phyloP scores from a whole-genome alignment of 1,140 invertebrate genomes.

The Sitophilus oryzae region DNA sequence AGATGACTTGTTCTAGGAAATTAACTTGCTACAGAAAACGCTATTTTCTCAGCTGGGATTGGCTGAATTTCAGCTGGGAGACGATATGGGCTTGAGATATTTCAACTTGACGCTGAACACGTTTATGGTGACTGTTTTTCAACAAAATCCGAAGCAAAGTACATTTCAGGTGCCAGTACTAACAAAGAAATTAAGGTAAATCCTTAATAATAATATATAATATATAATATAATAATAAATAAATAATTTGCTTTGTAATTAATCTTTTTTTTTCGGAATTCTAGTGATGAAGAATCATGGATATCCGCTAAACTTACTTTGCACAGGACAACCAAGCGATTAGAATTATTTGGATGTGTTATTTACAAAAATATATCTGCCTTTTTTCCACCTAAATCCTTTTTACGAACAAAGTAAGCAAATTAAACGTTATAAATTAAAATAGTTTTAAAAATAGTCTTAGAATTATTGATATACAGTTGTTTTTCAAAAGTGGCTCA shows the following conservation, averaged over 20 bases:
- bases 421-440: too few species aligned
- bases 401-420: constrained; percentile 50
- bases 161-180: neutral
- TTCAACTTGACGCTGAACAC: neutral
- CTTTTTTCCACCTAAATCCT: constrained; percentile 49
- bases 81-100: neutral
- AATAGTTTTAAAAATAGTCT: neutral
- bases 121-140: neutral
- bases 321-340: neutral
- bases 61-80: neutral
- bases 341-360: constrained; percentile 28
- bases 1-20: neutral
- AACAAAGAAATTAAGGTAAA: constrained; percentile 9
- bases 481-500: too few species aligned
- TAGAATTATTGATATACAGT: too few species aligned
- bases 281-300: constrained; percentile 14
- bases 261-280: too few species aligned
- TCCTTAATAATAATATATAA: neutral
- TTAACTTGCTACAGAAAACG: neutral
- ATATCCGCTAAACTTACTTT: constrained; percentile 8
- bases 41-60: neutral
- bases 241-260: too few species aligned
- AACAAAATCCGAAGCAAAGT: neutral
- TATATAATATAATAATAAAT: neutral
- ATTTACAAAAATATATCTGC: constrained; percentile 50